phyloP scores from a whole-genome alignment of 2,113 vertebrate genomes.

The Heterotis niloticus region DNA sequence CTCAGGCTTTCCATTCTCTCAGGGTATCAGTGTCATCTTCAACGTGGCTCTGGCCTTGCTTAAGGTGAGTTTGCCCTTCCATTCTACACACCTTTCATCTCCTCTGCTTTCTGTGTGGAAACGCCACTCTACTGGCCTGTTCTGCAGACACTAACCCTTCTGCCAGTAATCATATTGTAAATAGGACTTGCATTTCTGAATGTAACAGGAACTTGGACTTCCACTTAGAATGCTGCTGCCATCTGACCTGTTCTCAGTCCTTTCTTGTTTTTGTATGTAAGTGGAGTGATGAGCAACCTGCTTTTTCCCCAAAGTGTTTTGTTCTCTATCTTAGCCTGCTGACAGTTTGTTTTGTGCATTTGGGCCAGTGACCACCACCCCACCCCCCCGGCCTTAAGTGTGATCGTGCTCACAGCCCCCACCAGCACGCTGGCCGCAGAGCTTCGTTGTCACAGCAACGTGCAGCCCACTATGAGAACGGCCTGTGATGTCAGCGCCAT shows the following conservation, averaged over 20 bases:
- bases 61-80: constrained; percentile 71
- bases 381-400: not conserved
- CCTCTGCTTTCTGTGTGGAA: not conserved
- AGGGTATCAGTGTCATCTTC: constrained; percentile 99
- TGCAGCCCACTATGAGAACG: constrained; percentile 17
- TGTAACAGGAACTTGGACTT: too few species aligned
- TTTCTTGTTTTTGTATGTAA: too few species aligned
- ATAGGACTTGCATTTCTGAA: not conserved
- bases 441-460: constrained; percentile 28
- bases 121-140: too few species aligned
- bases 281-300: too few species aligned
- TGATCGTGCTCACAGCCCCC: not conserved
- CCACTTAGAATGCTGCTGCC: too few species aligned
- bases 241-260: too few species aligned
- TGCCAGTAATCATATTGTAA: not conserved
- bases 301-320: too few species aligned
- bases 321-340: not conserved
- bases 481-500: constrained; percentile 28
- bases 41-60: constrained; percentile 92
- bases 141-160: too few species aligned
- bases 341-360: not conserved
- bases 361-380: not conserved
- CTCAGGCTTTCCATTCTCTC: constrained; percentile 43
- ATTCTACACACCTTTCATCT: not conserved
- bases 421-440: not conserved